A percentile compares a stretch with the other conserved stretches of the same genome.
phyloP scores from a whole-genome alignment of 2,113 vertebrate genomes.

The Gymnocephalus cernua region DNA sequence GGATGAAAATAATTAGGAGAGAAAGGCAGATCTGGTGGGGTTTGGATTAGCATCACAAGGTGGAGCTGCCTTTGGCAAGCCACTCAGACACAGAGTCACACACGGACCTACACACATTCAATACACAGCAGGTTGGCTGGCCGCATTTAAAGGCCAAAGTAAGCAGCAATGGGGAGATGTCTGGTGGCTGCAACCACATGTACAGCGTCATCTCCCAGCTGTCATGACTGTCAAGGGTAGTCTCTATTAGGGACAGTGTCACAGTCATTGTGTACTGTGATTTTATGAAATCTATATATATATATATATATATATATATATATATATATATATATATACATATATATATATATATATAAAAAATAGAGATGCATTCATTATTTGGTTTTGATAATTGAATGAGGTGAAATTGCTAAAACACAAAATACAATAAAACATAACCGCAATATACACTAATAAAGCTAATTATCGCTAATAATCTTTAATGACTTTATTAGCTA shows the following conservation, averaged over 20 bases:
- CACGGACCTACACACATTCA: conserved; percentile 24
- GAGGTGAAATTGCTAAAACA: background rate
- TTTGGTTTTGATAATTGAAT: background rate
- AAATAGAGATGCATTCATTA: background rate
- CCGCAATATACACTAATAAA: background rate
- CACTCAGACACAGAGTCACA: conserved; percentile 11
- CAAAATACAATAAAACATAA: too few species aligned
- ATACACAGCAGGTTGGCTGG: conserved; percentile 67
- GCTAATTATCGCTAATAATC: background rate
- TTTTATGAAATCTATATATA: too few species aligned
- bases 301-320: too few species aligned
- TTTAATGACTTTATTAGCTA: background rate
- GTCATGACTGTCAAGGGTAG: conserved; percentile 50
- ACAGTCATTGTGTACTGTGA: background rate
- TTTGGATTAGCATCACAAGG: conserved; percentile 58
- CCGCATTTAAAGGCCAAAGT: conserved; percentile 73
- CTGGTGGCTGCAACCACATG: conserved; percentile 55
- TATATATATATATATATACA: too few species aligned
- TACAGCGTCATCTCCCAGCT: conserved; percentile 57
- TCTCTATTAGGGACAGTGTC: background rate
- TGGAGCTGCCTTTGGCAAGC: conserved; percentile 61
- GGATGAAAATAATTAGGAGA: conserved; percentile 67
- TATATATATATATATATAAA: too few species aligned
- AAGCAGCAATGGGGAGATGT: conserved; percentile 40
- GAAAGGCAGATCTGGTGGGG: conserved; percentile 57